Evolutionary conservation across 2,113 vertebrate genomes (phyloP), one percentile per base, ranked within the genome.

Genomic region (Laticauda colubrina): DNA sequence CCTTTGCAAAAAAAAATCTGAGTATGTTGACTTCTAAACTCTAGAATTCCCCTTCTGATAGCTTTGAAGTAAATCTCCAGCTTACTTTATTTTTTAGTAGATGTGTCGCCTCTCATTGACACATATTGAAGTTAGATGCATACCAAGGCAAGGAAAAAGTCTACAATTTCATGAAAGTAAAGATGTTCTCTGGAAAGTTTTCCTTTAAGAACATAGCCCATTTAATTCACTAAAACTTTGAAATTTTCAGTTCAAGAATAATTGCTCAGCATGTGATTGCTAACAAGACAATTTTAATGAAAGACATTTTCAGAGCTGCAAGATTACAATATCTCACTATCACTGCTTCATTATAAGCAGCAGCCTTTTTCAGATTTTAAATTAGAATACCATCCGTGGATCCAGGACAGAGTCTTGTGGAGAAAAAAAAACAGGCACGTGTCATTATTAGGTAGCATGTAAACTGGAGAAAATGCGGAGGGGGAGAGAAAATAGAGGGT

Each of bases 281-380:
- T 95, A 96, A 95, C 93, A 95, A 91, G 96, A 95, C 95, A 97
- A 96, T 97, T 96, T 96, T 96, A 97, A 97, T 97, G 94, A 97
- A 97, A 97, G 95, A 96, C 93, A 94, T 96, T 96, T 97, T 96
- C 96, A 88, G 95, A 96, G 95, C 94, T 0, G 53, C 94, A 97
- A 96, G 12, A 69, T 69, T 69, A n/a, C 5, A 2, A n/a, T 95
- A 94, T 97, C 95, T 96, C 96, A 93, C 95, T 93, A 61, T 92
- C 56, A 91, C 94, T 93, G 95, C 94, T 96, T 97, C 95, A 95
- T 97, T 96, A 95, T 94, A 89, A 95, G 94, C 94, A 93, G 89
- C 95, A 94, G 75, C 91, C 88, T 96, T 85, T 95, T 95, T 97
- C 94, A 97, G 95, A 95, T 95, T 96, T 96, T 85, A 54, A 94